Base-by-base conservation (phyloP, 37 sponge, comb jelly and placozoan genomes). In the Hexactinellida sp. region DNA sequence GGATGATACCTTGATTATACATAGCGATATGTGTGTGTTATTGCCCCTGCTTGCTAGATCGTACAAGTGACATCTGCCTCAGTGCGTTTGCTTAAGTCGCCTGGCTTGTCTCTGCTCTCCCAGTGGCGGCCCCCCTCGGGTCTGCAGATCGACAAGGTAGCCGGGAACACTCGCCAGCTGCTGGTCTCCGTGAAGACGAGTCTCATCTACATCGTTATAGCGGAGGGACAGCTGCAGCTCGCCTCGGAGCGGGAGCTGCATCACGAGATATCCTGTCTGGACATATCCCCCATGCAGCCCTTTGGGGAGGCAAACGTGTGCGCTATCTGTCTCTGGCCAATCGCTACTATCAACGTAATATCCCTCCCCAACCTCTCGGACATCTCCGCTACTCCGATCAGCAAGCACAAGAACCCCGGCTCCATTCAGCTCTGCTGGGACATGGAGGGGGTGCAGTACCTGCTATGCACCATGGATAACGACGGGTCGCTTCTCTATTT, bases 251-350 rank as follows among this genome's bases (percentile, higher is more conserved):
- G 76, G 13, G 76, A 63, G 76, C 30, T 96, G 90, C 83, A 85
- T 35, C 90, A 94, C 84, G 95, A 97, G 86, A 91, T 97, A 34
- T 89, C 98, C 0, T 97, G 98, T 84, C 86, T 97, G 37, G 98
- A 97, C 63, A 87, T 94, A 3, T 88, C 89, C 38, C 91, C 92
- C 76, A 63, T n/a, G 3, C 76, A 63, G 13, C 76, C 76, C 32
- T 63, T 63, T n/a, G 76, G 76, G 13, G 30, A 10, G 34, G 76
- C 76, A 7, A n/a, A 63, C 13, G 76, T 63, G 25, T 63, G 93
- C 85, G 92, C 92, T 37, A 38, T 97, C n/a, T 95, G 94, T 0
- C 88, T 94, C 37, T 97, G 98, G 98, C 91, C 91, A 13, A 94
- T 93, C 38, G 91, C 92, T 24, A 89, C 95, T 5, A 94, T 93